phyloP scores from a whole-genome alignment of 2,888 invertebrate species.

The Chirona hameri region DNA sequence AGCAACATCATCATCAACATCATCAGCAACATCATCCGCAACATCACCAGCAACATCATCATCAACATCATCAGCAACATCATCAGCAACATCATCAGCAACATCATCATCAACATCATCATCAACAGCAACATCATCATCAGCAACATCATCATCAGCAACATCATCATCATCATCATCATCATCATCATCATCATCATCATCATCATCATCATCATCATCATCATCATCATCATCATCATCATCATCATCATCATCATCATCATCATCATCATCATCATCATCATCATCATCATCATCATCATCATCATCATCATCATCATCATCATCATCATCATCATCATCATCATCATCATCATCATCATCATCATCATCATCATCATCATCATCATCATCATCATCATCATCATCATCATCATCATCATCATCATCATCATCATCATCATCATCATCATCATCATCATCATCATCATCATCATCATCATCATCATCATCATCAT shows the following conservation, averaged over 20 bases:
- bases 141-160: too few species aligned
- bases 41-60: too few species aligned
- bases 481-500: background rate
- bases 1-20: too few species aligned
- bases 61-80: too few species aligned
- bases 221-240: background rate
- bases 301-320: background rate
- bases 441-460: background rate
- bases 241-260: background rate
- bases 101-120: too few species aligned
- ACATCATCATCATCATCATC: too few species aligned
- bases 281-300: background rate
- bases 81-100: too few species aligned
- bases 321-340: background rate
- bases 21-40: too few species aligned
- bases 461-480: background rate
- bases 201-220: background rate
- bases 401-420: background rate
- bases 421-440: background rate
- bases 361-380: background rate
- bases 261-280: background rate
- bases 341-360: background rate
- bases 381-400: background rate
- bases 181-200: too few species aligned
- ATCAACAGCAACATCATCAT: too few species aligned